Evolutionary conservation across 2,888 invertebrate genomes (phyloP), one percentile per base, ranked within the genome.

Genomic region (Flexamia atlantica): DNA sequence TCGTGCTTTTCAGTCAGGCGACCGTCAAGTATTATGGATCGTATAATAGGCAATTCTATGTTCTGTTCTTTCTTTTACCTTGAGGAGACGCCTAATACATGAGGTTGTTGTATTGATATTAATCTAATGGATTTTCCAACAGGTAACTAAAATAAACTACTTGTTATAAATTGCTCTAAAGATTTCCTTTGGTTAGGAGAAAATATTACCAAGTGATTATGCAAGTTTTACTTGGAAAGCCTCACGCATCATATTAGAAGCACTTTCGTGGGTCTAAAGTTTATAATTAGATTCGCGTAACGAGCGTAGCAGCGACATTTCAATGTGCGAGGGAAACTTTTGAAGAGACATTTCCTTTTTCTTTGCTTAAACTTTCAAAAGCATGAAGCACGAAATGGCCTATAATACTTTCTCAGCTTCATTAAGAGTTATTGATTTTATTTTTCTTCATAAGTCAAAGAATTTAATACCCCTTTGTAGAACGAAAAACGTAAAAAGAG

Each of bases 291-390:
- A 64, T 64, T 64, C 30, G 12, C 64, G 10, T 64, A 64, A 64
- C 64, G 64, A 64, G 64, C 64, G 57, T n/a, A 64, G 28, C 64
- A 64, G 64, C 64, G 64, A 64, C 64, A 64, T 64, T 64, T 64
- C 64, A 64, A 64, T 64, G 64, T 17, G 30, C 30, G 10, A 64
- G 17, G 64, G 53, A 53, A 53, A 64, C 64, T 64, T 30, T 28
- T 64, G 5, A 64, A 57, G 25, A 57, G 23, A 64, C 30, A n/a
- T 53, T 53, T 53, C 28, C 64, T 64, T 64, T 64, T 57, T 64
- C 64, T 12, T 64, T 5, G 14, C 64, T 28, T 25, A 28, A 64
- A 53, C 53, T 53, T 53, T 53, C 23, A 23, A 10, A 53, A 53
- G 23, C 46, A 46, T 46, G 46, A 12, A 17, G 46, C 46, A 46